Evolutionary conservation across 2,888 invertebrate genomes (phyloP).

Genomic region (Macaria notata): DNA sequence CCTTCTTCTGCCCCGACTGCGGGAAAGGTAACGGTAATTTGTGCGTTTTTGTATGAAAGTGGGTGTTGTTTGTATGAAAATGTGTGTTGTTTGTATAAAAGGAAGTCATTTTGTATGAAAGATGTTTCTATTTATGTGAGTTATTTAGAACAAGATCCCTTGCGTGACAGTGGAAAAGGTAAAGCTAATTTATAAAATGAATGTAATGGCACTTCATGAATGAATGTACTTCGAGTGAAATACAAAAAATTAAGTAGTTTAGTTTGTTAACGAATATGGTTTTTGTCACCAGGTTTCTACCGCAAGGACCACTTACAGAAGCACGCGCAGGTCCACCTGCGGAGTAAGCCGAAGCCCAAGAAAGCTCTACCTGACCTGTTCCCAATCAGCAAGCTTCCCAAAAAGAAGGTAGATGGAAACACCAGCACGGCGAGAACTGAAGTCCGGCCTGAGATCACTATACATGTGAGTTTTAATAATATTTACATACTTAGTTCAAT

Average conservation of each 20-base stretch:
- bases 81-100: no score
- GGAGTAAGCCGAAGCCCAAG: constrained; percentile 42
- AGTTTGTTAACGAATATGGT: neutral
- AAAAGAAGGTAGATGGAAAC: constrained; percentile 23
- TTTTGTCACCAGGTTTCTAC: constrained; percentile 60
- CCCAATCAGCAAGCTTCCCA: constrained; percentile 52
- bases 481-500: no score
- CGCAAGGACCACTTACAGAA: constrained; percentile 76
- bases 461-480: constrained; percentile 59
- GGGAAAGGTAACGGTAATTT: constrained; percentile 58
- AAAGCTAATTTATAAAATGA: no score
- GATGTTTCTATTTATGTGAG: no score
- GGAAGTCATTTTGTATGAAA: no score
- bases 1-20: constrained; percentile 70
- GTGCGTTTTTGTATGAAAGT: no score
- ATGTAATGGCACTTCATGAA: no score
- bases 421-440: constrained; percentile 13
- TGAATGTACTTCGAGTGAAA: no score
- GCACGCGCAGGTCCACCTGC: constrained; percentile 62
- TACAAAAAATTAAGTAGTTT: no score
- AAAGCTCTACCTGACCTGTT: constrained; percentile 58
- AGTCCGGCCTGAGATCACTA: constrained; percentile 68
- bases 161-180: no score
- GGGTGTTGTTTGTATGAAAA: no score
- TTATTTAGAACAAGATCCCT: no score